phyloP scores from a whole-genome alignment of 2,888 invertebrate species.

The Synanthedon tipuliformis region DNA sequence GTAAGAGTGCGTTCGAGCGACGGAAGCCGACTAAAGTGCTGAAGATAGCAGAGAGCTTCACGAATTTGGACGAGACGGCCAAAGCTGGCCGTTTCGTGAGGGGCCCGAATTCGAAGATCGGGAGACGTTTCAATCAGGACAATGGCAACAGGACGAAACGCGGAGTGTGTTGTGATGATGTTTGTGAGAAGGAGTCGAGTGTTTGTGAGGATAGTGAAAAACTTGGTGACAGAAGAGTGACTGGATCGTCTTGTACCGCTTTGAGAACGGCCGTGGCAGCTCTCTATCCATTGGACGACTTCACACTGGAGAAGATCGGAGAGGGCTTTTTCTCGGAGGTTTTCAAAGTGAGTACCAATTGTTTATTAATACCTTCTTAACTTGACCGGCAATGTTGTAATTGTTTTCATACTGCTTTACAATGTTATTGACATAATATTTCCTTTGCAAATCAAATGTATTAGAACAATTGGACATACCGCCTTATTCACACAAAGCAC shows the following conservation, averaged over 20 bases:
- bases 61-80: slow-evolving; percentile 62
- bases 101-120: slow-evolving; percentile 54
- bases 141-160: slow-evolving; percentile 44
- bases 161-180: slow-evolving; percentile 58
- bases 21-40: slow-evolving; percentile 64
- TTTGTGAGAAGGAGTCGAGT: slow-evolving; percentile 62
- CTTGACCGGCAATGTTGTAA: too few relatives aligned
- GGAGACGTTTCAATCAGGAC: slow-evolving; percentile 40
- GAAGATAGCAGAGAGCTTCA: slow-evolving; percentile 67
- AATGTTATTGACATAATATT: too few relatives aligned
- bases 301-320: slow-evolving; percentile 92
- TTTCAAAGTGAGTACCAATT: slow-evolving; percentile 83
- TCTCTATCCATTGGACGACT: slow-evolving; percentile 93
- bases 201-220: slow-evolving; percentile 61
- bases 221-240: slow-evolving; percentile 55
- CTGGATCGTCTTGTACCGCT: slow-evolving; percentile 83
- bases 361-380: neutral
- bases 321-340: slow-evolving; percentile 98
- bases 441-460: too few relatives aligned
- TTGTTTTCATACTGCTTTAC: too few relatives aligned
- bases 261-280: slow-evolving; percentile 91
- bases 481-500: too few relatives aligned
- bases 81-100: slow-evolving; percentile 58
- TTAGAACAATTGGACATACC: too few relatives aligned
- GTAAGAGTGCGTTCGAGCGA: slow-evolving; percentile 47